These are phyloP conservation scores for Leptopilina syphax DNA, from an alignment of 2,888 invertebrate genomes.

Conservation along the genomic window DNA sequence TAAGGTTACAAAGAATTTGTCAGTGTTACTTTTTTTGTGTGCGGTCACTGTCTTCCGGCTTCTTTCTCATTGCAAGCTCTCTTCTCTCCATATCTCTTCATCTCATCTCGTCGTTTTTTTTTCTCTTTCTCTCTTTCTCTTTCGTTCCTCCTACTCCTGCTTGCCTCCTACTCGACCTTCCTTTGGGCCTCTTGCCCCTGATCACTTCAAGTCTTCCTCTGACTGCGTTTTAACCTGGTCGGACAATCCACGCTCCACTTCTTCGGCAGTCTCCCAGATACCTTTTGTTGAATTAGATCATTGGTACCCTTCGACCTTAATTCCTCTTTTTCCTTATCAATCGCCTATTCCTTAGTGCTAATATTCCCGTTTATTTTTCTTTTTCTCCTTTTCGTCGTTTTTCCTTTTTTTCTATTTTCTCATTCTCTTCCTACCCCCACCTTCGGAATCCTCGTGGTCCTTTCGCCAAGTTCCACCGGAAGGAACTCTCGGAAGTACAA, in stretches of 20 bases:
- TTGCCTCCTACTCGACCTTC: conserved; percentile 48
- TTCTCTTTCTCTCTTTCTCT: conserved; percentile 45
- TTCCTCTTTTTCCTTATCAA: neutral
- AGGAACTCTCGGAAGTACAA: conserved; percentile 49
- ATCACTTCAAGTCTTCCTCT: conserved; percentile 58
- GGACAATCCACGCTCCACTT: conserved; percentile 64
- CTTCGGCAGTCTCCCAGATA: conserved; percentile 65
- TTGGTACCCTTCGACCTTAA: conserved; percentile 7
- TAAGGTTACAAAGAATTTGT: conserved; percentile 28
- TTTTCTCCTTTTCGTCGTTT: neutral
- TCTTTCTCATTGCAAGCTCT: conserved; percentile 38
- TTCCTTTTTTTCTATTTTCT: conserved; percentile 10
- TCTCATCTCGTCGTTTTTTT: conserved; percentile 26
- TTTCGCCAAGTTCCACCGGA: conserved; percentile 56
- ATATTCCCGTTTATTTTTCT: neutral
- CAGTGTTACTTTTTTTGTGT: conserved; percentile 27
- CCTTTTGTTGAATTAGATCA: conserved; percentile 64
- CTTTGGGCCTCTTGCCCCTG: conserved; percentile 61
- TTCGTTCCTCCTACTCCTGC: conserved; percentile 42
- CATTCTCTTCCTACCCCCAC: conserved; percentile 46
- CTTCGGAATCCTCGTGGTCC: conserved; percentile 47
- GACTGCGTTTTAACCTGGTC: conserved; percentile 60
- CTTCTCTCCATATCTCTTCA: conserved; percentile 34
- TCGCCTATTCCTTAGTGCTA: neutral
- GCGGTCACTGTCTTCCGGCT: conserved; percentile 30